Base-by-base conservation (phyloP, 2,888 invertebrate species). In the Amblyjoppa proteus region DNA sequence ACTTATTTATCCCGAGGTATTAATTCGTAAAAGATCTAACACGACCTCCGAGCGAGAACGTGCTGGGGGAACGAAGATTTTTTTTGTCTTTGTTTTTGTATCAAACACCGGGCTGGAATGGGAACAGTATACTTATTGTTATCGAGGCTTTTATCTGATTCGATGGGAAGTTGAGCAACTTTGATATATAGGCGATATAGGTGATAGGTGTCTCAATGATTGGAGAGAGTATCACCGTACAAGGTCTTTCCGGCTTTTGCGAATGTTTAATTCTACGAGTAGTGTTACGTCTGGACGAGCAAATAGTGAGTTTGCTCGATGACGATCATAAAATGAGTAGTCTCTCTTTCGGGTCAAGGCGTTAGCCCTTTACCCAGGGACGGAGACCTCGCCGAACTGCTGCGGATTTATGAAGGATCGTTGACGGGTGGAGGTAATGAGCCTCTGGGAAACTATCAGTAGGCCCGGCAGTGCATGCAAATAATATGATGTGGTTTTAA, bases 21-120 rank as follows among this genome's bases (percentile, higher is more conserved):
- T 87, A 83, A 87, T 87, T 80, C 83, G 56, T 51, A 66, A 64
- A 81, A 81, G 71, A 70, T 85, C 70, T 74, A 20, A n/a, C 56
- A 31, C 9, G 74, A 41, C 75, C 70, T 51, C 20, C 78, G 78
- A 53, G 31, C 41, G 34, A 20, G 28, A 49, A 77, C 61, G 28
- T 73, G 25, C 28, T 49, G 31, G 45, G 25, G 64, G 34, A 53
- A 69, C 13, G 61, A 34, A 61, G 31, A 16, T 34, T 28, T n/a
- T 28, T n/a, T 28, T 58, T 25, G n/a, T 53, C n/a, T 16, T 28
- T 61, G 1, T 61, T 61, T 61, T 31, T 34, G 11, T 31, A 11
- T 16, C 2, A 31, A 61, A 6, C 31, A 31, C 13, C 31, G 31
- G 31, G 7, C 6, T n/a, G 34, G 3, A 25, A 31, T 28, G 7